Evolutionary conservation across 2,797 vertebrate species (phyloP).

Genomic region (Propithecus deckenii): DNA sequence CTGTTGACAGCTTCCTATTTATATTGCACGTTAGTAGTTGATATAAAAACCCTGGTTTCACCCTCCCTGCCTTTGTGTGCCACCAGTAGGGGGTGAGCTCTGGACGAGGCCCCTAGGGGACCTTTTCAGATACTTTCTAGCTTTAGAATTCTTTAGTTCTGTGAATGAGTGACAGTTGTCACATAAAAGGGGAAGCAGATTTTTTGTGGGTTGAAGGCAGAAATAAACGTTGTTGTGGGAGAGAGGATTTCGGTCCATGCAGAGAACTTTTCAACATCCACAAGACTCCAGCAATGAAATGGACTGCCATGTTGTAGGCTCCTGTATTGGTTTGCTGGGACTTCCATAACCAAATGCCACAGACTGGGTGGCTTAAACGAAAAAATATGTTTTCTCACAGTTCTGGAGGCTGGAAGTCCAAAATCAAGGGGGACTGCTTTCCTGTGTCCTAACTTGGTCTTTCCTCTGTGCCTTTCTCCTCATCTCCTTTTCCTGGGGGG

Average conservation of each 20-base stretch:
- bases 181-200: not conserved
- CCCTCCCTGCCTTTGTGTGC: not conserved
- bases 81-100: not conserved
- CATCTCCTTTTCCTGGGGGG: not conserved
- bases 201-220: not conserved
- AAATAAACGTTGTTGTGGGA: not conserved
- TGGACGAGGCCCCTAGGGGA: fast-evolving
- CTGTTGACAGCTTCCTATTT: not conserved
- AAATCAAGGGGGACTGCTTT: not conserved
- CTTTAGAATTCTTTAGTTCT: constrained; percentile 24
- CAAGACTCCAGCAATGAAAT: not conserved
- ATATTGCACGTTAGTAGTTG: not conserved
- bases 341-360: too few relatives aligned
- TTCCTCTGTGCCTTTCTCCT: not conserved
- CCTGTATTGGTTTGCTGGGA: not conserved
- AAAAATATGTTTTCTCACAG: not conserved
- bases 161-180: not conserved
- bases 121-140: not conserved
- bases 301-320: not conserved
- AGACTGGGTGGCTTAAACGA: not conserved
- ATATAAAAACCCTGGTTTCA: not conserved
- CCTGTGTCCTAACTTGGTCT: not conserved
- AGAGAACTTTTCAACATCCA: not conserved
- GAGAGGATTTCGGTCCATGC: not conserved
- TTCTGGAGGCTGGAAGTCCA: not conserved